A percentile compares a stretch with the other conserved stretches of the same genome.
phyloP scores from a whole-genome alignment of 2,888 invertebrate genomes.

The Drosophila longiperda region DNA sequence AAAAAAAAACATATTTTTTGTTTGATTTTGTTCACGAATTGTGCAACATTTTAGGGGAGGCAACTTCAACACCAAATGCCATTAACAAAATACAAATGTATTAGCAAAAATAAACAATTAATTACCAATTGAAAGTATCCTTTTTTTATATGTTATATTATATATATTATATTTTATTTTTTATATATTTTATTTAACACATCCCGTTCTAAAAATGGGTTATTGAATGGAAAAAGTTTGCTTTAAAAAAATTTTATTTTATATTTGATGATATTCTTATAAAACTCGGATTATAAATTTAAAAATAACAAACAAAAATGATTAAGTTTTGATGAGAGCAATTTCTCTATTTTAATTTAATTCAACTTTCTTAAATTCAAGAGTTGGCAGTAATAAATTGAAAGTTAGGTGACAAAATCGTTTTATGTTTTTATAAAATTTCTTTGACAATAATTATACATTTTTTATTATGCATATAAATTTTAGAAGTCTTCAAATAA shows the following conservation, averaged over 20 bases:
- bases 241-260: background rate
- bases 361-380: background rate
- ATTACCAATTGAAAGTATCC: background rate
- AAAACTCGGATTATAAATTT: background rate
- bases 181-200: background rate
- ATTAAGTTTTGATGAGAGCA: background rate
- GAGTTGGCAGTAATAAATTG: background rate
- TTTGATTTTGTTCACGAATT: background rate
- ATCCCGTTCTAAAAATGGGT: background rate
- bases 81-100: background rate
- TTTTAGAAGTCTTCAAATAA: background rate
- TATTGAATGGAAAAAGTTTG: background rate
- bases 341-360: background rate
- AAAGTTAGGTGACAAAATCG: background rate
- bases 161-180: background rate
- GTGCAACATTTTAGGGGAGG: background rate
- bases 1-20: background rate
- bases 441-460: background rate
- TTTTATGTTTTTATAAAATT: background rate
- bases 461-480: too few relatives aligned
- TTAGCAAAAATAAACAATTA: background rate
- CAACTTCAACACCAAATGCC: background rate
- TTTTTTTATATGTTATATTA: background rate
- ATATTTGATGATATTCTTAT: background rate
- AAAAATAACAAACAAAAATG: background rate